Base-by-base conservation (phyloP, 1,140 invertebrate genomes). In the Portunus trituberculatus region DNA sequence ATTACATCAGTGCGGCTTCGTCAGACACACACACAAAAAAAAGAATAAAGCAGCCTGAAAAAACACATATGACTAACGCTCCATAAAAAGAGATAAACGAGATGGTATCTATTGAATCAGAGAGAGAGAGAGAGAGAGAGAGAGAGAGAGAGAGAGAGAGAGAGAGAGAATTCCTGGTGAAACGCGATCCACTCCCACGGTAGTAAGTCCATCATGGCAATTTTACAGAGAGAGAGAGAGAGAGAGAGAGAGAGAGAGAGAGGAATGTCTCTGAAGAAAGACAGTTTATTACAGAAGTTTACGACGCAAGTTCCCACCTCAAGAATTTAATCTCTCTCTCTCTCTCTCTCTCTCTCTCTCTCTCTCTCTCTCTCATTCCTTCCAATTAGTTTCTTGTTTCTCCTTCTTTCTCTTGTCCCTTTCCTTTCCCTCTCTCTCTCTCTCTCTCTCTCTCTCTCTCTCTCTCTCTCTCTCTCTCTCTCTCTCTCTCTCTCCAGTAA, bases 231-330 rank as follows among this genome's bases (percentile, higher is more conserved):
- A 59, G 52, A 45, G 91, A 93, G 45, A 48, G 46, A 39, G 48
- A 86, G 83, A 93, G 83, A 48, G 82, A 93, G 32, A 52, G 39
- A 46, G 92, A 93, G 92, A 93, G 92, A 39, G 83, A 52, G 46
- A 86, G 32, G 31, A 10, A 48, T 25, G 89, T 0, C 39, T 31
- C 7, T 10, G 48, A 28, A 45, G 86, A 8, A 32, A 88, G n/a
- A 39, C 31, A 32, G n/a, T 20, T 88, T 88, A 46, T 28, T 88
- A 39, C 52, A 12, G 12, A 59, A 59, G 52, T 59, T 59, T 59
- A 59, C 16, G 52, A 20, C 52, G 16, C 10, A 59, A 59, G 52
- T 59, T 59, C 52, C 52, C 52, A 59, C 52, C 39, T 39, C 39
- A 59, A 59, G 52, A 59, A 59, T 59, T 16, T 32, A 16, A 20